A percentile compares a stretch with the other conserved stretches of the same genome.
Conservation (phyloP, 2,113 vertebrate species). For the Embiotoca jacksoni region DNA sequence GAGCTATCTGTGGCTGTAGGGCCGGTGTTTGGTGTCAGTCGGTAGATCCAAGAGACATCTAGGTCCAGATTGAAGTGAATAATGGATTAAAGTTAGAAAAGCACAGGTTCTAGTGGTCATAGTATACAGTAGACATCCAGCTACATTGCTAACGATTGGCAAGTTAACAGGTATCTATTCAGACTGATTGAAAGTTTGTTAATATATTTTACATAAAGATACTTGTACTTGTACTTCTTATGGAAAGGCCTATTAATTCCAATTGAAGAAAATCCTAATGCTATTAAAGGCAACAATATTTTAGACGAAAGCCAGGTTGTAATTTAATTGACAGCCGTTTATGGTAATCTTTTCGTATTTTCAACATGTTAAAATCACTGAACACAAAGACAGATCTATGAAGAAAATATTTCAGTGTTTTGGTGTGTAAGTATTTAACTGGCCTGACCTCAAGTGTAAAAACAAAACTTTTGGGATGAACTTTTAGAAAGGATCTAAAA, state of each 20-base stretch:
- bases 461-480: conserved; percentile 1
- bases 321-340: not conserved
- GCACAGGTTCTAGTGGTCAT: conserved; percentile 28
- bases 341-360: not conserved
- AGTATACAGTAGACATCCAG: conserved; percentile 13
- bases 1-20: conserved; percentile 79
- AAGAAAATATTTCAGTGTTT: not conserved
- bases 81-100: conserved; percentile 61
- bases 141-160: conserved; percentile 17
- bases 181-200: not conserved
- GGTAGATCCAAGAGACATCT: conserved; percentile 59
- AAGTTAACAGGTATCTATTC: not conserved
- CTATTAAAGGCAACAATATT: not conserved
- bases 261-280: not conserved
- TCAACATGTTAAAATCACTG: not conserved
- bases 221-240: too few species aligned
- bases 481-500: not conserved
- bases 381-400: not conserved
- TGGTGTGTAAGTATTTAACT: not conserved
- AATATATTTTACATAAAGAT: not conserved
- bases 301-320: not conserved
- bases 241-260: not conserved
- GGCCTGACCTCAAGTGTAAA: not conserved
- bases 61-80: conserved; percentile 76
- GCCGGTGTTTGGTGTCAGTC: conserved; percentile 80